These are phyloP conservation scores for Tipula helvola DNA, from an alignment of 2,888 invertebrate genomes.

Conservation along the genomic window DNA sequence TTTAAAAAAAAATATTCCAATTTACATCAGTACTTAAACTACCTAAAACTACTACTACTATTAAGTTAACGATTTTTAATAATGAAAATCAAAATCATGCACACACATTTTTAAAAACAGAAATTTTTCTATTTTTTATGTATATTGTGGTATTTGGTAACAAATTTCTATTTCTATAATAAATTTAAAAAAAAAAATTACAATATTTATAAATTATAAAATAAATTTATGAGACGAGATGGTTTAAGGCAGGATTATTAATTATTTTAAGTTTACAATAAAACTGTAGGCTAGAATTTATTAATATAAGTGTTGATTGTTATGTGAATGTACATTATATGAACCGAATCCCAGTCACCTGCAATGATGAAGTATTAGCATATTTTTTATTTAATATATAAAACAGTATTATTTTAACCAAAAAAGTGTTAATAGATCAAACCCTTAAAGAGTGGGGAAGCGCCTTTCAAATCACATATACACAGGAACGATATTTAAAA, in stretches of 20 bases:
- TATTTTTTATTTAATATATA: not conserved
- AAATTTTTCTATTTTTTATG: not conserved
- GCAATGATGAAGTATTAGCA: not conserved
- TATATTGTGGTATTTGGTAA: slow-evolving; percentile 4
- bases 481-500: not conserved
- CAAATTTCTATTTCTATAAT: not conserved
- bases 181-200: not conserved
- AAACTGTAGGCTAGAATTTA: not conserved
- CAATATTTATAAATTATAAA: not conserved
- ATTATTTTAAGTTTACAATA: not conserved
- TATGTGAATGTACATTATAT: not conserved
- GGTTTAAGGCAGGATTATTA: not conserved
- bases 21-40: slow-evolving; percentile 1
- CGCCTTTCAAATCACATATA: not conserved
- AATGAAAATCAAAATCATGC: not conserved
- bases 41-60: not conserved
- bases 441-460: not conserved
- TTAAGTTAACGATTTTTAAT: not conserved
- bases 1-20: not conserved
- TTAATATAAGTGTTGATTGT: not conserved
- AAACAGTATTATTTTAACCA: not conserved
- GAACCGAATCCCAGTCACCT: not conserved
- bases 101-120: not conserved
- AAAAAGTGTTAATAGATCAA: not conserved
- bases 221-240: not conserved